Evolutionary conservation across 1,140 invertebrate genomes (phyloP), one percentile per base, ranked within the genome.

Genomic region (Drosophila trapezifrons): DNA sequence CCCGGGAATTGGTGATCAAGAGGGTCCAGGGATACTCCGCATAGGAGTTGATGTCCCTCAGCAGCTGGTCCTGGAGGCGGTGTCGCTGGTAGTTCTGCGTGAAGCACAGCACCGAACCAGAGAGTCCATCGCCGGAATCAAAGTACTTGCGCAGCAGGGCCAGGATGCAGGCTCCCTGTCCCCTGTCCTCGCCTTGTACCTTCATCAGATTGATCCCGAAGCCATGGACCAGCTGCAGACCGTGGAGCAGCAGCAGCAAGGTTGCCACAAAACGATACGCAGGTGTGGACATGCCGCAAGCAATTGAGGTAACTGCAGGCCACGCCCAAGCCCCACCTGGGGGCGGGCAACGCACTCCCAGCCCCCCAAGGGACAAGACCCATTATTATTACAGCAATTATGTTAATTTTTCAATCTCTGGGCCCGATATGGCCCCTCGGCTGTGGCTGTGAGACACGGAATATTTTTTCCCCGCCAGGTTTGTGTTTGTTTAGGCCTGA

Each of bases 141-240:
- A 91, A 91, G 54, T 91, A 91, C 45, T 91, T 91, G 1, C 66
- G 72, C 1, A 91, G 66, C 29, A 91, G 47, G 0, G 78, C 90
- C 15, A 90, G 49, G n/a, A 78, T 72, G 46, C 90, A 91, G 4
- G 76, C 67, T 2, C 59, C 57, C 27, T 78, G 72, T 0, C 74
- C 70, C 13, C 49, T 67, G 25, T 91, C 76, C 18, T 82, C 78
- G 3, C 15, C 17, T 8, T 67, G 51, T 10, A 91, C 60, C 55
- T 78, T 76, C 51, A 91, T 91, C 8, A 91, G 52, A 49, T 80
- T 91, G 2, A 89, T 51, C 13, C 90, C 86, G n/a, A 91, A 91
- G n/a, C 79, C 79, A 8, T 22, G 8, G 8, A 35, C 47, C 17
- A 42, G 49, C 22, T 54, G 22, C 22, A 66, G 38, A 12, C 49